Evolutionary conservation across 2,888 invertebrate genomes (phyloP).

Genomic region (Busseola fusca): DNA sequence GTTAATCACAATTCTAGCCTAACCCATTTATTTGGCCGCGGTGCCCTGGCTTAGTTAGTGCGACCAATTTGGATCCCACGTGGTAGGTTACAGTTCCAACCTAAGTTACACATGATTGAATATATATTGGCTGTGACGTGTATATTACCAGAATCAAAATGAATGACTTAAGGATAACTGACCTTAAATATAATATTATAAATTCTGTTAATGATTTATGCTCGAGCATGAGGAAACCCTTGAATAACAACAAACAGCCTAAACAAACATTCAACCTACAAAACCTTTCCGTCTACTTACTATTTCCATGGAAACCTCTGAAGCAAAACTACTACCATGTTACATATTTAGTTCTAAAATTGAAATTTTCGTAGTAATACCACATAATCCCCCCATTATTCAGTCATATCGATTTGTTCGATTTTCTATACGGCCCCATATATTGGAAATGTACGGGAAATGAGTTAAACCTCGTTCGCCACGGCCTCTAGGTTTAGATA

Average conservation of each 20-base stretch:
- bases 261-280: not conserved
- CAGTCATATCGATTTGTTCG: constrained; percentile 73
- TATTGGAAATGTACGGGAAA: constrained; percentile 84
- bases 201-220: not conserved
- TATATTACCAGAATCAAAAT: not conserved
- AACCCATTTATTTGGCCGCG: too few relatives aligned
- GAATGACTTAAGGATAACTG: not conserved
- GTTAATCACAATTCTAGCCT: too few relatives aligned
- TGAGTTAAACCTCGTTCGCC: constrained; percentile 86
- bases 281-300: not conserved
- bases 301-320: not conserved
- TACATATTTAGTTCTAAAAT: constrained; percentile 41
- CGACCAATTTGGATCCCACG: too few relatives aligned
- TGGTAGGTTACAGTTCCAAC: too few relatives aligned
- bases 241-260: not conserved
- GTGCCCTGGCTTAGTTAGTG: too few relatives aligned
- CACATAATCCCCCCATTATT: constrained; percentile 73
- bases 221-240: not conserved
- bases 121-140: too few relatives aligned
- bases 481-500: constrained; percentile 78
- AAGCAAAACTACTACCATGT: constrained; percentile 9
- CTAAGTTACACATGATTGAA: too few relatives aligned
- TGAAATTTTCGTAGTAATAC: constrained; percentile 69
- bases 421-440: constrained; percentile 79
- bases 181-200: not conserved